Evolutionary conservation across 1,140 invertebrate genomes (phyloP), one percentile per base, ranked within the genome.

Genomic region (Myzus persicae): DNA sequence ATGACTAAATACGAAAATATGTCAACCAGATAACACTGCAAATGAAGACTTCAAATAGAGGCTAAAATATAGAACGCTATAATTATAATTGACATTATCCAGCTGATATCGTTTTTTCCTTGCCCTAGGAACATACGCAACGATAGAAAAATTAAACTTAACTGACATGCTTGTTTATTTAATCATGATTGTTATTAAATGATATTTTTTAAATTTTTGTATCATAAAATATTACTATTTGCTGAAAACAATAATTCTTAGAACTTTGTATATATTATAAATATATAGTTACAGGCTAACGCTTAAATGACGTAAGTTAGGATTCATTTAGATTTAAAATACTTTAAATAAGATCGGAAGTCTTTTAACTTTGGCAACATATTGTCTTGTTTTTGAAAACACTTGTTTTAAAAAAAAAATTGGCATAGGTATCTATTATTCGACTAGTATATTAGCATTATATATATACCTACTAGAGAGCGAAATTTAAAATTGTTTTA

Each of bases 351-450:
- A 11, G 46, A 54, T 51, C 87, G 87, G 87, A 89, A 89, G 48
- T 89, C 18, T 89, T 26, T 38, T 36, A 38, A 26, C 51, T 51
- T 89, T 89, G 87, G 87, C 87, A 89, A 54, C 46, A n/a, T 14
- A 89, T 89, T 89, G 87, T 38, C 87, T 54, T 51, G 87, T 89
- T 89, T 51, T 89, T 46, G 46, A 89, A 89, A 89, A 38, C 87
- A 38, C 31, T 38, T n/a, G 42, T 44, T 31, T 85, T 40, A 18
- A n/a, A 67, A 67, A 85, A 44, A 44, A 54, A 51, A 54, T 89
- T 89, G 87, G 87, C 87, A 89, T 38, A 54, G 9, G 24, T 42
- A 40, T n/a, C n/a, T n/a, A n/a, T 40, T 84, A 67, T 67, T 67
- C 31, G 11, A 67, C 59, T n/a, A n/a, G 54, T 67, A 11, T n/a